These are phyloP conservation scores for Drosophila planitibia DNA, from an alignment of 2,888 invertebrate genomes.

Conservation along the genomic window DNA sequence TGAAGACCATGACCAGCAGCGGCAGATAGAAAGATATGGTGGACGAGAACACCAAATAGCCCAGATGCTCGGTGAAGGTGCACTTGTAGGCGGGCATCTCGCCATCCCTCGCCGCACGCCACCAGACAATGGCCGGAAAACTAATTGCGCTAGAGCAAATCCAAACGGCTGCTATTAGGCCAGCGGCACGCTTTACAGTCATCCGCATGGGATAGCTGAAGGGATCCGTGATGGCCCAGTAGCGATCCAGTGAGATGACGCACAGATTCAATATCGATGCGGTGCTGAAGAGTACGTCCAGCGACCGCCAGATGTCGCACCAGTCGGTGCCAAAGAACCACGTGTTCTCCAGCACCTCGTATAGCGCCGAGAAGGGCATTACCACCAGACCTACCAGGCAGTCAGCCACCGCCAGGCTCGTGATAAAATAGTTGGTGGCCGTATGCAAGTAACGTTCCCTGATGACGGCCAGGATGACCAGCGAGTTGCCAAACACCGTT, in stretches of 20 bases:
- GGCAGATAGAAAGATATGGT: slow-evolving; percentile 99
- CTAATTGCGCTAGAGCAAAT: slow-evolving; percentile 98
- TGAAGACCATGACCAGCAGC: slow-evolving; percentile 98
- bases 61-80: slow-evolving; percentile 97
- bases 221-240: slow-evolving; percentile 99
- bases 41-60: slow-evolving; percentile 98
- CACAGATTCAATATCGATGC: slow-evolving; percentile 99
- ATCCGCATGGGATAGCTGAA: slow-evolving; percentile 98
- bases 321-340: slow-evolving; percentile 98
- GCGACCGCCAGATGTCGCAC: slow-evolving; percentile 99
- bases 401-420: slow-evolving; percentile 98
- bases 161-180: slow-evolving; percentile 97
- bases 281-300: slow-evolving; percentile 98
- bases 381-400: slow-evolving; percentile 98
- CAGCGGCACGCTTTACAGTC: slow-evolving; percentile 94
- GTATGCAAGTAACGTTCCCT: slow-evolving; percentile 97
- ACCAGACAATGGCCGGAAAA: slow-evolving; percentile 98
- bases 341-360: slow-evolving; percentile 94
- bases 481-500: slow-evolving; percentile 97
- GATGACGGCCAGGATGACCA: slow-evolving; percentile 97
- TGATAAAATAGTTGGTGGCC: slow-evolving; percentile 98
- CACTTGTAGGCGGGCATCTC: slow-evolving; percentile 94
- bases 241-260: slow-evolving; percentile 97
- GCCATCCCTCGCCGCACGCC: slow-evolving; percentile 94
- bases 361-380: slow-evolving; percentile 98